Base-by-base conservation (phyloP, 2,797 vertebrate genomes). In the Macropodus opercularis region DNA sequence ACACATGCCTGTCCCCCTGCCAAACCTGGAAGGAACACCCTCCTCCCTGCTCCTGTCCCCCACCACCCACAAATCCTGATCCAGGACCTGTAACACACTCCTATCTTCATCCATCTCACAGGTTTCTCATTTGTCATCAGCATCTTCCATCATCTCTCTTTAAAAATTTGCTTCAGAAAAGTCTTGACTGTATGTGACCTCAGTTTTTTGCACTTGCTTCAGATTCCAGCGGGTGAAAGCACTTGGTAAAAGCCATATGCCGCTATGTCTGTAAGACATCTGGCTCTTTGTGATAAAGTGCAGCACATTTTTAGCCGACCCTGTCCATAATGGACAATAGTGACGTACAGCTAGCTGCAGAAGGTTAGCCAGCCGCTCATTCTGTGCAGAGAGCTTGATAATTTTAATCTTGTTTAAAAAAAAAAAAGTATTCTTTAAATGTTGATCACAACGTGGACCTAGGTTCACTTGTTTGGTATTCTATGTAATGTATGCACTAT, bases 1-100 rank as follows among this genome's bases (percentile, higher is more conserved):
- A 81, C 96, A 97, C 89, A 94, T 98, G 88, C 95, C 95, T 40
- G 87, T 97, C 81, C 94, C 94, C 38, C 89, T 98, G 80, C 94
- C 95, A 85, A 93, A 88, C 73, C 87, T 98, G 94, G 96, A 98
- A 73, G 93, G 90, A 87, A 86, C 94, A 67, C 92, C 95, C 80
- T 95, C 96, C 80, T 94, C 96, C 64, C 90, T 94, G 70, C 93
- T 98, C 87, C 94, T 96, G 85, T 95, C 95, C 57, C 94, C 93
- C 6, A 92, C 88, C n/a, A 89, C 91, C 67, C 94, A 95, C 90
- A 98, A 96, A 87, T 97, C 95, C 91, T 98, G 95, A 98, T 96
- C 81, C 72, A 58, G 63, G 70, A 31, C 73, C 72, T 69, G 19
- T 8, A 54, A 59, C 63, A 58, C 23, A 10, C 40, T 15, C 35